phyloP scores from a whole-genome alignment of 2,113 vertebrate genomes.

The Clarias batrachus region DNA sequence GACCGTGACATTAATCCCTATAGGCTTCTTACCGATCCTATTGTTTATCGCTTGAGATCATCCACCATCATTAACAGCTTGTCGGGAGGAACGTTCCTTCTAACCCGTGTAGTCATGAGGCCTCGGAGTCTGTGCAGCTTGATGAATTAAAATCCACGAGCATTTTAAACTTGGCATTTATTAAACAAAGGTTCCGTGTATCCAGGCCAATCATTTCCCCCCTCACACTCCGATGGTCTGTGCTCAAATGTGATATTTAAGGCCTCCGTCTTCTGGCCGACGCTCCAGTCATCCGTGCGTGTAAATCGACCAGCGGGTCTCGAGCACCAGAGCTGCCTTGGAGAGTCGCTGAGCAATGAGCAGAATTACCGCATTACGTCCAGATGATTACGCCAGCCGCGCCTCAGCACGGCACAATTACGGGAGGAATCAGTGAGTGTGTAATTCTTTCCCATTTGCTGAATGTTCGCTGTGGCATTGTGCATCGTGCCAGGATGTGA shows the following conservation, averaged over 20 bases:
- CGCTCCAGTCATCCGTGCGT: slow-evolving; percentile 27
- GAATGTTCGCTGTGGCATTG: slow-evolving; percentile 64
- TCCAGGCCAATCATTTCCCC: slow-evolving; percentile 7
- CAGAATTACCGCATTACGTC: slow-evolving; percentile 72
- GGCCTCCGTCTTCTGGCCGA: background rate
- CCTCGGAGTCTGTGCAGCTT: background rate
- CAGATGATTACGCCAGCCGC: slow-evolving; percentile 74
- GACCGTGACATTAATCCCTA: background rate
- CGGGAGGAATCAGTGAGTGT: slow-evolving; percentile 73
- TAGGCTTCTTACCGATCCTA: background rate
- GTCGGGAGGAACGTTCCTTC: background rate
- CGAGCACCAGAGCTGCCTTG: slow-evolving; percentile 6
- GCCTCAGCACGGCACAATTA: slow-evolving; percentile 69
- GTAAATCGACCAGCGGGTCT: slow-evolving; percentile 14
- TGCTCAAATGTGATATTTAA: slow-evolving; percentile 40
- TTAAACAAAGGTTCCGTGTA: slow-evolving; percentile 21
- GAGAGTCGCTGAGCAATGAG: slow-evolving; percentile 72
- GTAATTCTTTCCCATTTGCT: slow-evolving; percentile 76
- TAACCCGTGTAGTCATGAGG: background rate
- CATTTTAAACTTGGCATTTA: background rate
- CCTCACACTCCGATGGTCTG: slow-evolving; percentile 23
- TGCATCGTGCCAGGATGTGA: slow-evolving; percentile 59
- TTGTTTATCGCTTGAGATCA: background rate
- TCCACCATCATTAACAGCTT: background rate
- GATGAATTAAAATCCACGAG: background rate